These are phyloP conservation scores for Microplitis manilae DNA, from an alignment of 2,888 invertebrate genomes.

Conservation along the genomic window DNA sequence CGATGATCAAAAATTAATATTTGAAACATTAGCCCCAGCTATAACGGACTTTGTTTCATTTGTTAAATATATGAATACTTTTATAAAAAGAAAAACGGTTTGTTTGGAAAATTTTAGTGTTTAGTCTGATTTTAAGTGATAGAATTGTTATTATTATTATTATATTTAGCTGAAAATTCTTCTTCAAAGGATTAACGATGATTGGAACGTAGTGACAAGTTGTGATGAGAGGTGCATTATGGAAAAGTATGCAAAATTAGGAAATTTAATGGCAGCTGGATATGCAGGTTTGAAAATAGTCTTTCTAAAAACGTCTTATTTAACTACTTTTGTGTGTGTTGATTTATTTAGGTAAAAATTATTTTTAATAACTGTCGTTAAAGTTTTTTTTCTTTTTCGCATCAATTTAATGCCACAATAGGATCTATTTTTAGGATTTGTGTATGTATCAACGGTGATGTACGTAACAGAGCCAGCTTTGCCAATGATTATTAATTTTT, in stretches of 20 bases:
- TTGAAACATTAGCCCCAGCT: constrained; percentile 19
- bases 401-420: too few species aligned
- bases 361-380: too few species aligned
- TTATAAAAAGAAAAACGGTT: constrained; percentile 13
- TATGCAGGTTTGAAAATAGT: background rate
- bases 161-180: background rate
- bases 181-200: background rate
- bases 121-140: background rate
- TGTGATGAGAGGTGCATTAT: background rate
- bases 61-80: background rate
- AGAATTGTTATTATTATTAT: background rate
- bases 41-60: background rate
- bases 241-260: background rate
- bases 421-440: background rate
- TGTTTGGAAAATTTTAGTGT: background rate
- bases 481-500: background rate
- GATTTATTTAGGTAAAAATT: too few species aligned
- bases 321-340: too few species aligned
- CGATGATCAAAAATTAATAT: constrained; percentile 22
- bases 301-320: too few species aligned
- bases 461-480: background rate
- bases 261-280: constrained; percentile 1
- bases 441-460: background rate
- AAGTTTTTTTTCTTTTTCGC: too few species aligned
- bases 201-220: background rate